Evolutionary conservation across 1,140 invertebrate species (phyloP).

Genomic region (Drosophila pallidifrons): DNA sequence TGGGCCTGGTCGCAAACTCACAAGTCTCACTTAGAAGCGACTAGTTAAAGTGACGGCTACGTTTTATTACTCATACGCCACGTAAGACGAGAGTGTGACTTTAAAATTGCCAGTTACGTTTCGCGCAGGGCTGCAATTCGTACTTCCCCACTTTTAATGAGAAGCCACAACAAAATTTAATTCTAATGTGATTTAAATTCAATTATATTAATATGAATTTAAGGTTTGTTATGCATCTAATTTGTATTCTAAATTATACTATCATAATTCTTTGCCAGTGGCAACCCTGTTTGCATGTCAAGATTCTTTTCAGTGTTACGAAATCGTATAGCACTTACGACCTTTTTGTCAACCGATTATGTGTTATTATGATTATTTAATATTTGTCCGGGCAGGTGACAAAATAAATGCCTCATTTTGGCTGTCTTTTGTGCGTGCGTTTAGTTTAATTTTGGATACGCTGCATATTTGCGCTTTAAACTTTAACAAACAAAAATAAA

Average conservation of each 20-base stretch:
- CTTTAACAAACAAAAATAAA: conserved; percentile 73
- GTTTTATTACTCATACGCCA: conserved; percentile 80
- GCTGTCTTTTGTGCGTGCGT: conserved; percentile 36
- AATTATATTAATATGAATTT: background rate
- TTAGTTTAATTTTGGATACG: conserved; percentile 74
- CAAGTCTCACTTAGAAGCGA: conserved; percentile 67
- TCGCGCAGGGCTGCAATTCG: conserved; percentile 30
- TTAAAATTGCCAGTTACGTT: conserved; percentile 22
- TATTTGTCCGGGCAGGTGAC: conserved; percentile 72
- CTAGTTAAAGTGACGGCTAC: conserved; percentile 41
- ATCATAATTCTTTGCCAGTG: background rate
- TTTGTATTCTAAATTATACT: background rate
- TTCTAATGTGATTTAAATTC: background rate
- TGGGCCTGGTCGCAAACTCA: conserved; percentile 53
- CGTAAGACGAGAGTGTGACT: conserved; percentile 23
- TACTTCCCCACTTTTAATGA: background rate
- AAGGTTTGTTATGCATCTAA: background rate
- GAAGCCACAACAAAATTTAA: background rate
- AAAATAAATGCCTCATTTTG: conserved; percentile 75
- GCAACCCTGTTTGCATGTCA: conserved; percentile 24
- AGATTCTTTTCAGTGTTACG: conserved; percentile 27
- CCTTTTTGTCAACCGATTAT: conserved; percentile 62
- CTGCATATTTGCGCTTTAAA: conserved; percentile 52
- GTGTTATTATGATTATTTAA: conserved; percentile 55
- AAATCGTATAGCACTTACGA: conserved; percentile 56